phyloP scores from a whole-genome alignment of 2,113 vertebrate genomes.

The Chaetops frenatus region DNA sequence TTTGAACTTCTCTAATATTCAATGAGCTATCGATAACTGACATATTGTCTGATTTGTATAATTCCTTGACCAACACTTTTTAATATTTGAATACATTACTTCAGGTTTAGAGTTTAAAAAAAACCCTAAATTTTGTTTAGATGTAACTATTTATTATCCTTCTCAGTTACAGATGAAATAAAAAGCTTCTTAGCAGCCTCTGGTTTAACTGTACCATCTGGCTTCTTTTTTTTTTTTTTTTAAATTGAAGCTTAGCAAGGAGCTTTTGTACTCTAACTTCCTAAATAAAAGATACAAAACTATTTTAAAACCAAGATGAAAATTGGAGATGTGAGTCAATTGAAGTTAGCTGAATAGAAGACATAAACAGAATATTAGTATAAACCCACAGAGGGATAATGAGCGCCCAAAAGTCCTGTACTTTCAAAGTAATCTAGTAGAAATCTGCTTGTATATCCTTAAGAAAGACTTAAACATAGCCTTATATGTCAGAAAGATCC shows the following conservation, averaged over 20 bases:
- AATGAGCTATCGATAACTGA: neutral
- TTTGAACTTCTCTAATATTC: neutral
- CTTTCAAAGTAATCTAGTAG: neutral
- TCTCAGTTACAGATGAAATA: neutral
- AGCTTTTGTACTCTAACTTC: neutral
- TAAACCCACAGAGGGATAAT: neutral
- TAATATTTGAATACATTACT: neutral
- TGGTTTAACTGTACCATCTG: neutral
- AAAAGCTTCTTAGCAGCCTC: neutral
- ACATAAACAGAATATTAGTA: neutral
- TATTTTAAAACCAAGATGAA: neutral
- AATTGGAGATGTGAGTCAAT: neutral
- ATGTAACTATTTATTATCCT: neutral
- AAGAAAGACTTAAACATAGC: neutral
- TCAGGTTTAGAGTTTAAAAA: neutral
- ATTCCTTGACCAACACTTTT: neutral
- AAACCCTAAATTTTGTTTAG: neutral
- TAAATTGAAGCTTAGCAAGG: neutral
- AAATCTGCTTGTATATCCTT: neutral
- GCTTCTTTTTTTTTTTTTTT: neutral
- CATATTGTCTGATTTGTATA: neutral
- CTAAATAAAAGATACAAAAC: neutral
- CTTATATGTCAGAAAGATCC: neutral
- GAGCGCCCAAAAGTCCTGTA: neutral
- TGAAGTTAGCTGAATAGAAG: neutral